Evolutionary conservation across 2,888 invertebrate genomes (phyloP).

Genomic region (Phyto melanocephala): DNA sequence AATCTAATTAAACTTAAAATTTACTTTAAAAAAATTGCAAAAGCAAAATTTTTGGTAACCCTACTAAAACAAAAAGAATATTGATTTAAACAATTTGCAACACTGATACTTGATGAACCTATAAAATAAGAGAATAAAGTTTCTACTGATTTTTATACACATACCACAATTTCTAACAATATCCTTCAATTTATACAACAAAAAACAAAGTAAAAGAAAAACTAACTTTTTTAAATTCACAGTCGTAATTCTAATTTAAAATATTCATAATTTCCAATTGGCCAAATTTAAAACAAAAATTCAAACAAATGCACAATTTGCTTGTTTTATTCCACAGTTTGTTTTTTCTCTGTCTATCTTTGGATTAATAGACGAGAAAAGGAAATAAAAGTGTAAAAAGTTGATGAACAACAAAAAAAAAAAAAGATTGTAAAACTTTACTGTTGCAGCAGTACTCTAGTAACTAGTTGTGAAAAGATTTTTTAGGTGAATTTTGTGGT

Average conservation of each 20-base stretch:
- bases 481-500: constrained; percentile 43
- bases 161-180: no score
- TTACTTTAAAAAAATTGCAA: no score
- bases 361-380: background rate
- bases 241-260: background rate
- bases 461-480: background rate
- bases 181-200: no score
- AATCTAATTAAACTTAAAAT: no score
- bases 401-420: background rate
- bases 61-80: no score
- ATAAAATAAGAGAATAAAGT: no score
- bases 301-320: background rate
- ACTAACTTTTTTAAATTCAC: background rate
- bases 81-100: no score
- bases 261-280: constrained; percentile 7
- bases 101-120: no score
- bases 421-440: background rate
- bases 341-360: background rate
- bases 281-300: background rate
- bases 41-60: no score
- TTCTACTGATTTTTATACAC: no score
- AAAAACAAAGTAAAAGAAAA: background rate
- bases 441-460: background rate
- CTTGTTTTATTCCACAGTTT: no score
- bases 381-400: background rate